Evolutionary conservation across 1,140 invertebrate genomes (phyloP).

Genomic region (Stegodyphus dumicola): DNA sequence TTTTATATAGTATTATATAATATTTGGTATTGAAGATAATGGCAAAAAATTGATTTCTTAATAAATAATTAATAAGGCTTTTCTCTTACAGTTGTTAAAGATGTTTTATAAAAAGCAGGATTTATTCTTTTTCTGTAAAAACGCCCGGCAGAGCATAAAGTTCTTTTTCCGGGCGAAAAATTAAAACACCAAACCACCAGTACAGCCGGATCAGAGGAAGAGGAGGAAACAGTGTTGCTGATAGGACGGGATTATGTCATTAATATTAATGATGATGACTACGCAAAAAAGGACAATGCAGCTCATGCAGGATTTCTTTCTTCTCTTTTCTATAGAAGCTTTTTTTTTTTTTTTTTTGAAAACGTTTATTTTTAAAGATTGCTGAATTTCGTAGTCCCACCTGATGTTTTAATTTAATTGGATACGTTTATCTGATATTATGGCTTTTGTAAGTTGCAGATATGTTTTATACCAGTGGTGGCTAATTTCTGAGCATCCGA

Average conservation of each 20-base stretch:
- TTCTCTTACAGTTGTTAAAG: neutral
- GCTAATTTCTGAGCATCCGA: neutral
- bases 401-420: neutral
- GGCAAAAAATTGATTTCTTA: neutral
- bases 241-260: neutral
- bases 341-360: neutral
- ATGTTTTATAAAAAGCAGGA: neutral
- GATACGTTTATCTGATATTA: neutral
- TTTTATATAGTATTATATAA: no score
- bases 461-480: neutral
- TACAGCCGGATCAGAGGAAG: neutral
- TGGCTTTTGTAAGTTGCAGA: neutral
- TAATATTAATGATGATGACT: constrained; percentile 31
- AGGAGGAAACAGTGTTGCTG: neutral
- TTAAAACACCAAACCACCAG: neutral
- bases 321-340: no score
- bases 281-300: neutral
- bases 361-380: neutral
- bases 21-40: no score
- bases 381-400: no score
- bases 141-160: no score
- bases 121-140: neutral
- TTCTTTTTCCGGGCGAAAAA: no score
- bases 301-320: neutral
- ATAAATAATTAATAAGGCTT: neutral